Base-by-base conservation (phyloP, 1,140 invertebrate species). In the Habropoda laboriosa region DNA sequence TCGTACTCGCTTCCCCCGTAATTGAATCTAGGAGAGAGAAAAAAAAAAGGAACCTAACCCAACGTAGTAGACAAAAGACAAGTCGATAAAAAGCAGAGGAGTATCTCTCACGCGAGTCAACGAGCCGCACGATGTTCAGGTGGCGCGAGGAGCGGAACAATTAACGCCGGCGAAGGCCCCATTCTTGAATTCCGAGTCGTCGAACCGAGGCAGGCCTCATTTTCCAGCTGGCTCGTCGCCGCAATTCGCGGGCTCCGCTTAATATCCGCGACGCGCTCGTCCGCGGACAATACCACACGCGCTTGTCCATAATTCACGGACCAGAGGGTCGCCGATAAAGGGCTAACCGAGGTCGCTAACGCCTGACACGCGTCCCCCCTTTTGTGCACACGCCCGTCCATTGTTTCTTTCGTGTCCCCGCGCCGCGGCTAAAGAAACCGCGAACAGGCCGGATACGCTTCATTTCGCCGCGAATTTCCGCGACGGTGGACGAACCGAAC, bases 251-350 rank as follows among this genome's bases (percentile, higher is more conserved):
- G 30, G 24, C 82, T 30, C 61, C 63, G 79, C 53, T 85, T 85
- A 85, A 85, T 85, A 85, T 85, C 68, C 66, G 76, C 82, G 81
- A 24, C 74, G 55, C 21, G 42, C 40, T 80, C 79, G 82, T 77
- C 55, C 79, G 42, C 80, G 74, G 45, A 86, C 84, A 86, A 86
- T 82, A 24, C 57, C 27, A n/a, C 21, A 66, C 82, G 63, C 38
- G 57, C 66, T n/a, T n/a, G 60, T 78, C 57, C 83, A 86, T 86
- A 86, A 86, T 86, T 86, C 80, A 86, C 76, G 80, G 76, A 49
- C 83, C 71, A 57, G 32, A 77, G 71, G 83, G 51, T 49, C 30
- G 58, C 60, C 83, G 74, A 82, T 86, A 86, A 82, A 86, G 85
- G 80, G 85, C 85, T 82, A 86, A 86, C 85, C 76, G 67, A 53